Percentiles rank a stretch among this genome's conserved stretches.
phyloP scores from a whole-genome alignment of 2,113 vertebrate genomes.

The Mobula hypostoma region DNA sequence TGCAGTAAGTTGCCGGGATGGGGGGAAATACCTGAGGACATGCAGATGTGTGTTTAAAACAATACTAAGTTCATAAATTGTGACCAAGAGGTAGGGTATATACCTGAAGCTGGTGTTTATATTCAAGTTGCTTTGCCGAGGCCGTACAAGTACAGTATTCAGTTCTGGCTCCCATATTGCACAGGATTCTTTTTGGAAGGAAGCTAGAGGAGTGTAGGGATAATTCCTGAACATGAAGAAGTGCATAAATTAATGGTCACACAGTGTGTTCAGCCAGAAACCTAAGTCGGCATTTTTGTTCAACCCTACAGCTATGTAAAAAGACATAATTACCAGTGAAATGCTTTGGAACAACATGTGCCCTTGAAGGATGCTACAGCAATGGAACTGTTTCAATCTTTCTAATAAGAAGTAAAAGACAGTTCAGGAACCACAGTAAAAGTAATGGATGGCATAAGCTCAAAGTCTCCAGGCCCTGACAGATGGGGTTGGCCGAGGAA shows the following conservation, averaged over 20 bases:
- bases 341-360: neutral
- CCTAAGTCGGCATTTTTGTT: too few relatives aligned
- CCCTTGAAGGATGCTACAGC: neutral
- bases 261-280: too few relatives aligned
- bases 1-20: neutral
- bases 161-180: neutral
- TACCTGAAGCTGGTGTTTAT: neutral
- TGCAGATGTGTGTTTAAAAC: neutral
- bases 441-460: neutral
- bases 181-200: neutral
- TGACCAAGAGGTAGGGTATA: neutral
- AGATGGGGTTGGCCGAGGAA: neutral
- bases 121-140: neutral
- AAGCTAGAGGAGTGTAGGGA: neutral
- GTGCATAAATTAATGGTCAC: neutral
- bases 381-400: neutral
- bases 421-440: neutral
- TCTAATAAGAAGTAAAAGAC: neutral
- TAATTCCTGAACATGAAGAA: neutral
- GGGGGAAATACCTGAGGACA: neutral
- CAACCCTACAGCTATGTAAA: neutral
- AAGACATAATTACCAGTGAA: neutral
- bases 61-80: neutral
- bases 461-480: neutral
- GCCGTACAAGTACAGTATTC: neutral